Conservation (phyloP, 1,140 invertebrate genomes). For the Mesaphorura yosii region DNA sequence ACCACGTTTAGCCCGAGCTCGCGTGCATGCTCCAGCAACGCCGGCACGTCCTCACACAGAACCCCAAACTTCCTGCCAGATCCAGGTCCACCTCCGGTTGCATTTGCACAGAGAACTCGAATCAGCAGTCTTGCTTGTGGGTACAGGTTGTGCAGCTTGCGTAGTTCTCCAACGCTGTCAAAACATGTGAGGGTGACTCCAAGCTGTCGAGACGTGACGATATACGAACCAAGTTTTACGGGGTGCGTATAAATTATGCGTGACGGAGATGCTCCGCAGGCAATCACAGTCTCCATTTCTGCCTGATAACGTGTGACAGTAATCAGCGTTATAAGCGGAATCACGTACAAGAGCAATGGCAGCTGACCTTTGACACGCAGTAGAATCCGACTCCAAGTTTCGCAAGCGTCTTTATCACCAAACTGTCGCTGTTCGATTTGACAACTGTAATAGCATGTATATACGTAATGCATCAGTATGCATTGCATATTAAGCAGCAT, state of each 20-base stretch:
- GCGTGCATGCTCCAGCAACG: slow-evolving; percentile 62
- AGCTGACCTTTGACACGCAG: slow-evolving; percentile 80
- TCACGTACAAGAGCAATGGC: background rate
- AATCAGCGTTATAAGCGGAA: background rate
- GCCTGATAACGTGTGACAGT: slow-evolving; percentile 38
- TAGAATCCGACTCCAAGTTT: slow-evolving; percentile 83
- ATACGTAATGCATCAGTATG: background rate
- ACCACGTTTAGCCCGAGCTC: slow-evolving; percentile 60
- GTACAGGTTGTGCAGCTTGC: slow-evolving; percentile 76
- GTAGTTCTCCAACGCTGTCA: slow-evolving; percentile 86
- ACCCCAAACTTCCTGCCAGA: slow-evolving; percentile 94
- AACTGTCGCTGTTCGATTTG: slow-evolving; percentile 84
- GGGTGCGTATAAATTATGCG: slow-evolving; percentile 97
- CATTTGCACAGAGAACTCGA: slow-evolving; percentile 82
- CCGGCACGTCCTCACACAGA: slow-evolving; percentile 59
- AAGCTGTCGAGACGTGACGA: slow-evolving; percentile 65
- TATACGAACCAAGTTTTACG: slow-evolving; percentile 85
- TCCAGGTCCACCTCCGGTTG: slow-evolving; percentile 69
- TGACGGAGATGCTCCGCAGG: slow-evolving; percentile 60
- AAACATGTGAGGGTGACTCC: slow-evolving; percentile 83
- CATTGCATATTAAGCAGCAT: background rate
- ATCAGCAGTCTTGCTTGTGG: slow-evolving; percentile 76
- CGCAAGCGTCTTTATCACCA: slow-evolving; percentile 70
- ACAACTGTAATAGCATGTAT: slow-evolving; percentile 57
- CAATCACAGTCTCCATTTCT: slow-evolving; percentile 75